Evolutionary conservation across 2,797 vertebrate genomes (phyloP).

Genomic region (Chromobotia macracanthus): DNA sequence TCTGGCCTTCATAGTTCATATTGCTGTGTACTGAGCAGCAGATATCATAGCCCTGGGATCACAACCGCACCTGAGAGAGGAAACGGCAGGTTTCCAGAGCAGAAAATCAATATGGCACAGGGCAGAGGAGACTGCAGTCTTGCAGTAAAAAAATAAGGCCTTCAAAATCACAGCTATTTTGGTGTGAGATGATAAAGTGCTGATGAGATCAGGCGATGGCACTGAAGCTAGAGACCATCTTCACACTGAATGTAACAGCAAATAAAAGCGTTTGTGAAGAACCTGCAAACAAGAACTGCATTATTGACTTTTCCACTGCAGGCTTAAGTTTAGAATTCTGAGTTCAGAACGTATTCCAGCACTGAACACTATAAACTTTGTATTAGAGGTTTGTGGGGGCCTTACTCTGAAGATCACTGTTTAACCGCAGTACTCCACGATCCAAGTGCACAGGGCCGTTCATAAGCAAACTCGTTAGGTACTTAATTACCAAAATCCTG

Average conservation of each 20-base stretch:
- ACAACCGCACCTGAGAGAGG: conserved; percentile 60
- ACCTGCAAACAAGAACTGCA: conserved; percentile 62
- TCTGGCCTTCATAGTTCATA: conserved; percentile 57
- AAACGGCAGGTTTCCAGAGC: conserved; percentile 64
- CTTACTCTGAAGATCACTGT: neutral
- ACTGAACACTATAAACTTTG: neutral
- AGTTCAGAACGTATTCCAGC: neutral
- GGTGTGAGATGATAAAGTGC: conserved; percentile 68
- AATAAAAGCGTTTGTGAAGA: conserved; percentile 66
- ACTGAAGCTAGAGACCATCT: conserved; percentile 68
- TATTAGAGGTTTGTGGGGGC: neutral
- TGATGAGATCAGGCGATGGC: conserved; percentile 63
- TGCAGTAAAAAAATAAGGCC: conserved; percentile 69
- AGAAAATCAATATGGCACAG: conserved; percentile 74
- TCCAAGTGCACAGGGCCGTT: conserved; percentile 2
- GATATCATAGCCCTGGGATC: conserved; percentile 62
- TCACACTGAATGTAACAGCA: conserved; percentile 65
- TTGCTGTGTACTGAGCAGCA: conserved; percentile 61
- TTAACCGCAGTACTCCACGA: neutral
- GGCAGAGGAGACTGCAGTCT: conserved; percentile 64
- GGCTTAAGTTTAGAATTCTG: neutral
- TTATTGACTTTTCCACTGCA: conserved; percentile 52
- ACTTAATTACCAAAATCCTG: conserved; percentile 52
- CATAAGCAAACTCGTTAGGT: conserved; percentile 45
- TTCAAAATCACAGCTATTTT: conserved; percentile 74